These are phyloP conservation scores for Limanda limanda DNA, from an alignment of 2,113 vertebrate genomes.

Conservation along the genomic window DNA sequence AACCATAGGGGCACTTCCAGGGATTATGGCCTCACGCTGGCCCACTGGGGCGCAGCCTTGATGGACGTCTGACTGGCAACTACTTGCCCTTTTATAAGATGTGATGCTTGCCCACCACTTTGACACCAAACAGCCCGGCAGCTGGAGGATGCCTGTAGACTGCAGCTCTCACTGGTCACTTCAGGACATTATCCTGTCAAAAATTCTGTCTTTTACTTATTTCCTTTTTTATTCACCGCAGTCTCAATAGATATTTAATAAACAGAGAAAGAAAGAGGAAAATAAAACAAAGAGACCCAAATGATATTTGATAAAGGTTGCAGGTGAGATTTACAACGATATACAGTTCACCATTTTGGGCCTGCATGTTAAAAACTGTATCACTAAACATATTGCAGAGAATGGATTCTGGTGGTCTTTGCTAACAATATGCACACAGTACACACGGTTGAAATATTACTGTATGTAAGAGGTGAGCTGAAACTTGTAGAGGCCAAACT, in stretches of 20 bases:
- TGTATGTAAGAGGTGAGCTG: neutral
- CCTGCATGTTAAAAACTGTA: neutral
- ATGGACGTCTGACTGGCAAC: conserved; percentile 80
- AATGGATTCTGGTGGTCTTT: neutral
- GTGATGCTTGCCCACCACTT: conserved; percentile 62
- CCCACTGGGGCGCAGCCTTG: conserved; percentile 79
- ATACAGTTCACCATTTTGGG: neutral
- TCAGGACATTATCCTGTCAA: neutral
- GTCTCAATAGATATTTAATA: neutral
- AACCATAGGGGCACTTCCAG: conserved; percentile 82
- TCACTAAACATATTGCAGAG: neutral
- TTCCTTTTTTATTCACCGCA: neutral
- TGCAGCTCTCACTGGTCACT: conserved; percentile 44
- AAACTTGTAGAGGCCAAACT: neutral
- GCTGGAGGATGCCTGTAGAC: conserved; percentile 24
- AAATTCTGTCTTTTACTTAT: neutral
- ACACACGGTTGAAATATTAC: too few species aligned
- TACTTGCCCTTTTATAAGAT: conserved; percentile 78
- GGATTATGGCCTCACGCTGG: conserved; percentile 84
- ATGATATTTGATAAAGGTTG: neutral
- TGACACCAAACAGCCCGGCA: conserved; percentile 20
- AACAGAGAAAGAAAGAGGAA: neutral
- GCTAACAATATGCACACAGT: too few species aligned
- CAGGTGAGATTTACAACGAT: neutral
- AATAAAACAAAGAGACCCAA: neutral